phyloP scores from a whole-genome alignment of 2,113 vertebrate genomes.

The Mormoops blainvillei region DNA sequence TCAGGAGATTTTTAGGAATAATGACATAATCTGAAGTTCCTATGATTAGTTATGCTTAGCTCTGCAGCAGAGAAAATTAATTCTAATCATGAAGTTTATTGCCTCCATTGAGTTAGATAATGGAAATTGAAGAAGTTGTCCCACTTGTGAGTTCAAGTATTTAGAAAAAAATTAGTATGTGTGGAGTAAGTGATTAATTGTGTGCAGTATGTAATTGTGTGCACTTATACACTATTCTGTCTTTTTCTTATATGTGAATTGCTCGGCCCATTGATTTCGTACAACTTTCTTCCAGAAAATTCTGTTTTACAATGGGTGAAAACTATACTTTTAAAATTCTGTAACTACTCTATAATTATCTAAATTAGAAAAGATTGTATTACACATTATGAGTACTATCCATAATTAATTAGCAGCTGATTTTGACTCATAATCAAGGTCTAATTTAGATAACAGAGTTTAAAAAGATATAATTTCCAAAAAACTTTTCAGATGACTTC shows the following conservation, averaged over 20 bases:
- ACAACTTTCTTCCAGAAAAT: not conserved
- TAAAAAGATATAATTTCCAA: not conserved
- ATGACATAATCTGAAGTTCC: not conserved
- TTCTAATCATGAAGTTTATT: conserved; percentile 22
- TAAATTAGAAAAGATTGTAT: conserved; percentile 13
- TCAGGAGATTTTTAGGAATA: not conserved
- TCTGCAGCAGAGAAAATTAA: not conserved
- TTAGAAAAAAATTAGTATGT: conserved; percentile 15
- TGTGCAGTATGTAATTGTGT: not conserved
- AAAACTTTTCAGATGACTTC: not conserved
- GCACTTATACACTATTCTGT: not conserved
- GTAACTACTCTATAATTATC: not conserved
- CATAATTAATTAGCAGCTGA: not conserved
- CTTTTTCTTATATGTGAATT: not conserved
- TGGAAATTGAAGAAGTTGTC: not conserved
- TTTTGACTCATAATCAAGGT: not conserved
- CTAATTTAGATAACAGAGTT: not conserved
- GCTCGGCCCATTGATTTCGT: not conserved
- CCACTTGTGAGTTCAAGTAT: not conserved
- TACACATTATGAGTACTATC: not conserved
- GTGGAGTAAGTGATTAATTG: not conserved
- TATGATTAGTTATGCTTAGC: not conserved
- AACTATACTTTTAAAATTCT: not conserved
- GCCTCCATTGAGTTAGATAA: not conserved
- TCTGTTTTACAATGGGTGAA: not conserved